Conservation (phyloP, 2,888 invertebrate species). For the Drosophila ustulata region DNA sequence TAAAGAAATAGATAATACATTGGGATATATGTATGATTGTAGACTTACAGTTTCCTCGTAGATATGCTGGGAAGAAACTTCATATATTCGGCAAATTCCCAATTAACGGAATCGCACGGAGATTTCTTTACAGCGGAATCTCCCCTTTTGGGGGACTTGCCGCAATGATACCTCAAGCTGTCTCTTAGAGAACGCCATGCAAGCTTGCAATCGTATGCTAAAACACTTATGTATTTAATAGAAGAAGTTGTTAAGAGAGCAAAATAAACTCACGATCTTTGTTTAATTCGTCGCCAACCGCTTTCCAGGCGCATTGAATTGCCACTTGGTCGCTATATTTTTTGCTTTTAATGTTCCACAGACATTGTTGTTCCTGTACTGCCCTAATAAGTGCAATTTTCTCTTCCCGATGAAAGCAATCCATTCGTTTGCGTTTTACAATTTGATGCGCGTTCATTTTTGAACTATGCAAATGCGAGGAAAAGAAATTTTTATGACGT, state of each 20-base stretch:
- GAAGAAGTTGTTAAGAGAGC: neutral
- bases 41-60: neutral
- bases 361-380: neutral
- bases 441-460: neutral
- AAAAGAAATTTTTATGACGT: neutral
- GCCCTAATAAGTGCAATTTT: neutral
- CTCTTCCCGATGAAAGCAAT: neutral
- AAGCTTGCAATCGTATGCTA: neutral
- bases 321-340: neutral
- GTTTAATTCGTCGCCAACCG: neutral
- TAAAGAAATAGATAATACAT: no score
- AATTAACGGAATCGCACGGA: neutral
- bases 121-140: no score
- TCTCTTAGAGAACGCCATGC: neutral
- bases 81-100: neutral
- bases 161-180: conserved; percentile 1
- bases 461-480: neutral
- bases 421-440: neutral
- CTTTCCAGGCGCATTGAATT: neutral
- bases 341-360: neutral
- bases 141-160: neutral
- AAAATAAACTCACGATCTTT: neutral
- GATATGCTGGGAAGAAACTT: neutral
- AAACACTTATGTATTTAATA: neutral
- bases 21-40: no score